Conservation (phyloP, 1,140 invertebrate species). For the Apis florea region DNA sequence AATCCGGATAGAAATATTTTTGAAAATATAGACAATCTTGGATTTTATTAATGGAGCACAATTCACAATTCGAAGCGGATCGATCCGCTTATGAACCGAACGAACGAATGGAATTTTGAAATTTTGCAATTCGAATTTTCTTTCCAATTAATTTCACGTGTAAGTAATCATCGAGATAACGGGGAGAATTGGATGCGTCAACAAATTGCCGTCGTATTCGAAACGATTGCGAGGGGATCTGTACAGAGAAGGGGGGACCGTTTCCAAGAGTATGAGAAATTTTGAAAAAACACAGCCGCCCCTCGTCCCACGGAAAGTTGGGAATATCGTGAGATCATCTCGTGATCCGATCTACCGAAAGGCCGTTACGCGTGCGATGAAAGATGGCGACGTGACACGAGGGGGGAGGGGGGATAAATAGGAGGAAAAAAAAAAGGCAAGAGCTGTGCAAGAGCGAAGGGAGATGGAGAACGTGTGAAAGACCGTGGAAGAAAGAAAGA, state of each 20-base stretch:
- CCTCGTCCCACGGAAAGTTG: background rate
- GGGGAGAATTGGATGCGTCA: too few species aligned
- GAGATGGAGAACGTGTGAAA: slow-evolving; percentile 48
- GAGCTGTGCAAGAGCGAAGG: slow-evolving; percentile 14
- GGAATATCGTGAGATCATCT: slow-evolving; percentile 50
- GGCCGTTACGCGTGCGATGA: slow-evolving; percentile 49
- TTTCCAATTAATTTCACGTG: too few species aligned
- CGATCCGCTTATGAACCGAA: too few species aligned
- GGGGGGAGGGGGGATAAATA: slow-evolving; percentile 20
- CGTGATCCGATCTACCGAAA: slow-evolving; percentile 51
- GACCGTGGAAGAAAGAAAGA: slow-evolving; percentile 28
- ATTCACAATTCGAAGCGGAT: too few species aligned
- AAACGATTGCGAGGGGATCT: slow-evolving; percentile 17
- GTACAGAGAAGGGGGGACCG: background rate
- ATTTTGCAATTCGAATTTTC: too few species aligned
- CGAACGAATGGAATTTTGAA: too few species aligned
- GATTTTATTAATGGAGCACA: too few species aligned
- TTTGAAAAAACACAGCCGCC: slow-evolving; percentile 42
- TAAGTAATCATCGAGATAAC: too few species aligned
- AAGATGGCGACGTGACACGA: slow-evolving; percentile 39
- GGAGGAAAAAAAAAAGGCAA: slow-evolving; percentile 41
- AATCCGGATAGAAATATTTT: too few species aligned
- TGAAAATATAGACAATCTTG: too few species aligned
- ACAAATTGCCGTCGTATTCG: slow-evolving; percentile 1
- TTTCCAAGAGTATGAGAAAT: slow-evolving; percentile 35